Base-by-base conservation (phyloP, 1,140 invertebrate species). In the Bombus waltoni region DNA sequence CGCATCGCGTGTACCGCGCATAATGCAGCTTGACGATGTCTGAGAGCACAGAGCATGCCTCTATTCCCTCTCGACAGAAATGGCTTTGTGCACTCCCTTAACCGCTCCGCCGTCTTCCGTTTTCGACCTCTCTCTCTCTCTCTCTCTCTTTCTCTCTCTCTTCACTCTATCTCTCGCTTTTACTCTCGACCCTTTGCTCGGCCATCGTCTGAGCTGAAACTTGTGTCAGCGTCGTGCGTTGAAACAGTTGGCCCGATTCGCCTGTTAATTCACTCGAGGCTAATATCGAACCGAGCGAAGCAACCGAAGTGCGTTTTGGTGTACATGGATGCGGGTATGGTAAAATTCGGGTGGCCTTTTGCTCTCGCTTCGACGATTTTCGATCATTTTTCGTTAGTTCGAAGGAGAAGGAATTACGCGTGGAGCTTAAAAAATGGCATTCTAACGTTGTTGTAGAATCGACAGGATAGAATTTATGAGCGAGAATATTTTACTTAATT, bases 51-150 rank as follows among this genome's bases (percentile, higher is more conserved):
- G 89, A 88, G 89, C 87, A 88, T 70, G 84, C 79, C 87, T 91
- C 89, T 91, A 88, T 91, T 90, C 83, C 83, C 83, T 84, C 81
- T 87, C 73, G 78, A 90, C 89, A 91, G 87, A 90, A 79, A 87
- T 83, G 87, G 87, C 89, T 91, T 90, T 91, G 89, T 91, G 83
- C 87, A 40, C 81, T 88, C 87, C 89, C 87, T 86, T 83, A 83
- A 83, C 78, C 74, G 79, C 57, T 59, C 84, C 72, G 18, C 57
- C 78, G 62, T 53, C 74, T 57, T 65, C 87, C 74, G 87, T 72
- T 80, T 42, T 70, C 81, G 38, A 81, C 42, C 32, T 53, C 18
- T 10, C 32, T 38, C 66, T 15, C 62, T 68, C 18, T 9, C 32
- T 66, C 15, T 66, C 0, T 18, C 15, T 66, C 15, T 35, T 0